phyloP scores from a whole-genome alignment of 2,797 vertebrate genomes.

The Phalanger gymnotis region DNA sequence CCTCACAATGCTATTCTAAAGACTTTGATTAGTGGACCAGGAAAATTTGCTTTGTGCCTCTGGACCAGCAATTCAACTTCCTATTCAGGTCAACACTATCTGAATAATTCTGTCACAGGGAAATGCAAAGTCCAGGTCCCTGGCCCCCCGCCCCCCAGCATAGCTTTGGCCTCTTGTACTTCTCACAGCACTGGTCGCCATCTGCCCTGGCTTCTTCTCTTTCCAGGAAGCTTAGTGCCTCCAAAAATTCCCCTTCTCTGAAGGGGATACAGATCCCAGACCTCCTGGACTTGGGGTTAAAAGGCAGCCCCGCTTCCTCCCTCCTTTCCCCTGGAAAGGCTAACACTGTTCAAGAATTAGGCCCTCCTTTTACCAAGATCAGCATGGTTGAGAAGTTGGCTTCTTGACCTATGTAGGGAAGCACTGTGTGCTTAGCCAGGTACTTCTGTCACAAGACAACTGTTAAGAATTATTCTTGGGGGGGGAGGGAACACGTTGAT shows the following conservation, averaged over 20 bases:
- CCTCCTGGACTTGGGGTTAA: background rate
- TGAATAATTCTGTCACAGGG: background rate
- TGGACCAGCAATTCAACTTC: background rate
- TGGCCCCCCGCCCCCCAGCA: background rate
- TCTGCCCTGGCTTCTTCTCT: background rate
- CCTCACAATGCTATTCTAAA: background rate
- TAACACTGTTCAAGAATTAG: background rate
- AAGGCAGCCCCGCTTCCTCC: background rate
- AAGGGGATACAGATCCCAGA: background rate
- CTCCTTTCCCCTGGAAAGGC: background rate
- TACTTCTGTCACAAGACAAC: background rate
- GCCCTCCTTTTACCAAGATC: background rate
- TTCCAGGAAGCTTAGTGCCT: background rate
- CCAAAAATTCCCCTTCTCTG: background rate
- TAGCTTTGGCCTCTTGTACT: background rate
- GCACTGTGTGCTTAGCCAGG: background rate
- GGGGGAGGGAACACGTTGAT: no score
- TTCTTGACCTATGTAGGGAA: background rate
- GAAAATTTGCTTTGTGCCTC: background rate
- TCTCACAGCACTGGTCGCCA: background rate
- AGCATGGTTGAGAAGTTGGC: background rate
- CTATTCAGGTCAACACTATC: background rate
- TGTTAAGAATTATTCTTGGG: background rate
- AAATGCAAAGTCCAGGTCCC: background rate
- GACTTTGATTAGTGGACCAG: background rate